Evolutionary conservation across 1,140 invertebrate genomes (phyloP).

Genomic region (Pogonognathellus flavescens): DNA sequence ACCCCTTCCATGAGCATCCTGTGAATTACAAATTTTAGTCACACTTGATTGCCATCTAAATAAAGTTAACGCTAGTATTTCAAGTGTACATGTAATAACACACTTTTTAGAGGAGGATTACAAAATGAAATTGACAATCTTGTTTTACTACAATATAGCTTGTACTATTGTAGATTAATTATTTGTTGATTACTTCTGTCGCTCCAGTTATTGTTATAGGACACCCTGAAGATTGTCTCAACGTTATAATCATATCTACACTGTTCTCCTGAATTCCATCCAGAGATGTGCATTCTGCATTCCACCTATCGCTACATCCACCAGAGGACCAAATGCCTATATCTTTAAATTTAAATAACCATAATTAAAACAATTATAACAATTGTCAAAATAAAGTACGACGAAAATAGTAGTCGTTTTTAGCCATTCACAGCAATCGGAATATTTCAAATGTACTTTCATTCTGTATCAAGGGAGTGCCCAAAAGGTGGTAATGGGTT

Average conservation of each 20-base stretch:
- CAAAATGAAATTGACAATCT: not conserved
- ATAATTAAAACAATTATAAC: slow-evolving; percentile 7
- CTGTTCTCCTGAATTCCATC: slow-evolving; percentile 57
- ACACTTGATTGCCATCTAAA: not conserved
- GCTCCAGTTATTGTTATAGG: slow-evolving; percentile 61
- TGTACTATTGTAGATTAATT: not conserved
- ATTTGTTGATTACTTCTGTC: slow-evolving; percentile 57
- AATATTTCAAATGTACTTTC: too few relatives aligned
- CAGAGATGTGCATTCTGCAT: slow-evolving; percentile 61
- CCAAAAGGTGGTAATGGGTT: too few relatives aligned
- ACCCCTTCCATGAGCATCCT: slow-evolving; percentile 60
- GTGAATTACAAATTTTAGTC: not conserved
- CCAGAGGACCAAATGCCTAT: slow-evolving; percentile 60
- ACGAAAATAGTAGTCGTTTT: too few relatives aligned
- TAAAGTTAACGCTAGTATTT: not conserved
- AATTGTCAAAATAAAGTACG: slow-evolving; percentile 2
- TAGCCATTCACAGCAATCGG: too few relatives aligned
- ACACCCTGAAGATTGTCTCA: slow-evolving; percentile 61
- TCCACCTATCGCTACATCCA: slow-evolving; percentile 61
- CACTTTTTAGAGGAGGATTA: not conserved
- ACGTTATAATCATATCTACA: slow-evolving; percentile 52
- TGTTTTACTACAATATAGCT: not conserved
- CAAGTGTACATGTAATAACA: not conserved
- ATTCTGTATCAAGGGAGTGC: too few relatives aligned
- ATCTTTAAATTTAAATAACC: slow-evolving; percentile 3